Base-by-base conservation (phyloP, 2,113 vertebrate species). In the Lamprologus ornatipinnis region DNA sequence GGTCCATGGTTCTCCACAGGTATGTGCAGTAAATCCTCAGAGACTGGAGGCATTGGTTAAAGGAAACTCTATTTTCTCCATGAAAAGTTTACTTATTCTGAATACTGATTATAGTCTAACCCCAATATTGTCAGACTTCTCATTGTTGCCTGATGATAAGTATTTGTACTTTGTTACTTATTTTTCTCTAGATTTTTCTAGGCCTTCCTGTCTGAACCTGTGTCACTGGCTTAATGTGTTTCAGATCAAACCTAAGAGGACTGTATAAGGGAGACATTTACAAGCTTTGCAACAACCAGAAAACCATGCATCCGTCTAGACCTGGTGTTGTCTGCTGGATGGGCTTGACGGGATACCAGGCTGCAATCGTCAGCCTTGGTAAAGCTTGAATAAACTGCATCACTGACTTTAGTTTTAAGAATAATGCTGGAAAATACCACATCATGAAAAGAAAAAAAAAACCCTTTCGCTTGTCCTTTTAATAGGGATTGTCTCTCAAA, bases 1-100 rank as follows among this genome's bases (percentile, higher is more conserved):
- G 93, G 79, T 97, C 97, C 0, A 95, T 99, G 96, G 93, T 92
- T 45, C 95, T 92, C 14, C 97, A 99, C 96, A 98, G 98, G 98
- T 98, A 68, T 57, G 87, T 78, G 40, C 31, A 70, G 23, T 54
- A 35, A 21, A 55, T 51, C 73, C 73, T 19, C 26, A 78, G 26
- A 8, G 70, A 31, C 10, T 33, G 17, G 17, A 78, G 17, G 15
- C 4, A 78, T 12, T 49, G 26, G 45, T 78, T 78, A 78, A 78
- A 51, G 10, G 45, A 78, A 78, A 78, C 19, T 78, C 3, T 51
- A 13, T 51, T 33, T 51, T 78, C 73, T 78, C 47, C 17, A 78
- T 78, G 26, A n/a, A 78, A 51, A 33, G 17, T 78, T 78, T 33
- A 78, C 26, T 49, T 51, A 51, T 31, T 49, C 15, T 78, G 15